Conservation (phyloP, 2,797 vertebrate species). For the Pseudomugil gertrudae region DNA sequence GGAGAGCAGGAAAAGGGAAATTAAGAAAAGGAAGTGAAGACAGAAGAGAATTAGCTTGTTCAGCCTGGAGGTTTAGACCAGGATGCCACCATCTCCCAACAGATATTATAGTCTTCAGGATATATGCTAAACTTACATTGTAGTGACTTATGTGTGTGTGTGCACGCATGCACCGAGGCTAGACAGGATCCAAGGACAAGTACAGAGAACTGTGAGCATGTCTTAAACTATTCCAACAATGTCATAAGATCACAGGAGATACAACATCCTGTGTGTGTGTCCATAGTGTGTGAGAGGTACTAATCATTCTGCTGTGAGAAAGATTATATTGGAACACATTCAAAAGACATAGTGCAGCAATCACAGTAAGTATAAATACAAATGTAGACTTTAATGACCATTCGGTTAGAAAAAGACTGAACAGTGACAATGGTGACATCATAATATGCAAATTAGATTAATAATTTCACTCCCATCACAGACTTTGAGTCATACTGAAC, state of each 20-base stretch:
- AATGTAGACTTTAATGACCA: background rate
- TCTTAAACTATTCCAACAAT: constrained; percentile 81
- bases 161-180: constrained; percentile 8
- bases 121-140: constrained; percentile 76
- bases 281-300: background rate
- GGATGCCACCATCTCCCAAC: constrained; percentile 73
- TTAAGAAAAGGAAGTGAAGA: constrained; percentile 36
- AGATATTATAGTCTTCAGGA: constrained; percentile 83
- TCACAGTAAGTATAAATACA: too few species aligned
- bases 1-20: constrained; percentile 19
- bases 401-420: background rate
- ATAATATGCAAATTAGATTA: too few species aligned
- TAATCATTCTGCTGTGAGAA: background rate
- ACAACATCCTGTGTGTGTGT: constrained; percentile 57
- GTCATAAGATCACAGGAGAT: constrained; percentile 71
- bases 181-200: constrained; percentile 75
- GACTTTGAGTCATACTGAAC: too few species aligned
- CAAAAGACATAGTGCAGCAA: background rate
- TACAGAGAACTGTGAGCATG: constrained; percentile 68
- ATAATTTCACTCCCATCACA: too few species aligned
- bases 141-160: constrained; percentile 25
- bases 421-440: too few species aligned
- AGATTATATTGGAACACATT: background rate
- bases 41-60: constrained; percentile 42
- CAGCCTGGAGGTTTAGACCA: constrained; percentile 55